A percentile compares a stretch with the other conserved stretches of the same genome.
phyloP scores from a whole-genome alignment of 1,140 invertebrate species.

The Listronotus oregonensis region DNA sequence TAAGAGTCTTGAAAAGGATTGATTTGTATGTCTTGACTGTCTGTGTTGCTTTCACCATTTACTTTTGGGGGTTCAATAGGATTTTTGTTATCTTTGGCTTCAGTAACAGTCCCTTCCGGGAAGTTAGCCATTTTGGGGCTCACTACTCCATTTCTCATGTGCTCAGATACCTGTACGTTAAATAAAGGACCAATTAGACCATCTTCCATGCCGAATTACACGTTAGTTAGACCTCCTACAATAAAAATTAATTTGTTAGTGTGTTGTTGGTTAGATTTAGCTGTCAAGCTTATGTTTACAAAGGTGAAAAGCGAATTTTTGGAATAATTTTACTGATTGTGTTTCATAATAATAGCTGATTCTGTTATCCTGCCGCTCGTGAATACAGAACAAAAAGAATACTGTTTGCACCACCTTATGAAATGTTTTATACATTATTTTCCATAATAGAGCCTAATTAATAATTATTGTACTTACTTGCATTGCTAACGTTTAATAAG shows the following conservation, averaged over 20 bases:
- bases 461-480: conserved; percentile 4
- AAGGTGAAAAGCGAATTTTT: conserved; percentile 1
- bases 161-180: conserved; percentile 27
- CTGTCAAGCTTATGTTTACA: conserved; percentile 17
- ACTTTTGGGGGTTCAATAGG: conserved; percentile 35
- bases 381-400: background rate
- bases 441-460: background rate
- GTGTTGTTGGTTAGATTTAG: conserved; percentile 4
- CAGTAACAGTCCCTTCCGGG: conserved; percentile 41
- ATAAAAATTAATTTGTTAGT: conserved; percentile 9
- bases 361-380: too few relatives aligned
- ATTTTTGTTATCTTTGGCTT: conserved; percentile 30
- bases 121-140: conserved; percentile 49
- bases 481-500: conserved; percentile 17
- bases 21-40: conserved; percentile 29
- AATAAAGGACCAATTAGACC: conserved; percentile 43
- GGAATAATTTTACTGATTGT: background rate
- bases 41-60: conserved; percentile 42
- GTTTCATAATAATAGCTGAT: background rate
- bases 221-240: conserved; percentile 21
- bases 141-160: conserved; percentile 42
- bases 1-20: conserved; percentile 37
- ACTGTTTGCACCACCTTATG: background rate
- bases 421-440: background rate
- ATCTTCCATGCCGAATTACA: conserved; percentile 54